Base-by-base conservation (phyloP, 2,888 invertebrate genomes). In the Acrobasis repandana region DNA sequence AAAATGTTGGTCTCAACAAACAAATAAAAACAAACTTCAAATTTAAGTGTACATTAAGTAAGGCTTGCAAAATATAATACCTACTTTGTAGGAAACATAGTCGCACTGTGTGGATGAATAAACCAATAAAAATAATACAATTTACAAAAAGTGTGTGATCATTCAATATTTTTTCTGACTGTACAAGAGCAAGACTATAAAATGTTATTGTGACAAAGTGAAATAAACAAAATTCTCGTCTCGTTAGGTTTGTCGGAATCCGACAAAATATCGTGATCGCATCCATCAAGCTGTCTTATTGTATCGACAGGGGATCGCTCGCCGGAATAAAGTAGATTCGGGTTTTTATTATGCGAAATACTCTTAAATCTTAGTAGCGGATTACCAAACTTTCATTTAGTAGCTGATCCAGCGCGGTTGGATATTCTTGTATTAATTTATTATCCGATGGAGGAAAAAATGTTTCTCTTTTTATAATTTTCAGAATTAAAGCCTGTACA, bases 231-330 rank as follows among this genome's bases (percentile, higher is more conserved):
- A 77, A 79, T 75, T 70, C 72, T 72, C 74, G 72, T 76, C 74
- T 76, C 79, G 78, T 79, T 80, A 79, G 75, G 76, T 76, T 77
- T 76, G 74, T 70, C 63, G 72, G 74, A 77, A 75, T 82, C 76
- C 75, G 72, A 83, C 80, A 83, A 84, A 83, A 82, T 82, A 83
- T 83, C 80, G 80, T 73, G 76, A 83, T 80, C 80, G 72, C 86
- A 87, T 88, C 86, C 79, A 87, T 88, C 88, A 88, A 86, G 73
- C 81, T 83, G 86, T 84, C 85, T 81, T 81, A 76, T 80, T 80
- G 80, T 82, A 86, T 83, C 84, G 86, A 83, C 79, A 79, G 76
- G 74, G 79, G 77, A 72, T 77, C 79, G 77, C 67, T 79, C 74
- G 67, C 75, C 71, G 65, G 72, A 78, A 78, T 79, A 79, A 67